A percentile compares a stretch with the other conserved stretches of the same genome.
phyloP scores from a whole-genome alignment of 1,140 invertebrate genomes.

The Hestina assimilis region DNA sequence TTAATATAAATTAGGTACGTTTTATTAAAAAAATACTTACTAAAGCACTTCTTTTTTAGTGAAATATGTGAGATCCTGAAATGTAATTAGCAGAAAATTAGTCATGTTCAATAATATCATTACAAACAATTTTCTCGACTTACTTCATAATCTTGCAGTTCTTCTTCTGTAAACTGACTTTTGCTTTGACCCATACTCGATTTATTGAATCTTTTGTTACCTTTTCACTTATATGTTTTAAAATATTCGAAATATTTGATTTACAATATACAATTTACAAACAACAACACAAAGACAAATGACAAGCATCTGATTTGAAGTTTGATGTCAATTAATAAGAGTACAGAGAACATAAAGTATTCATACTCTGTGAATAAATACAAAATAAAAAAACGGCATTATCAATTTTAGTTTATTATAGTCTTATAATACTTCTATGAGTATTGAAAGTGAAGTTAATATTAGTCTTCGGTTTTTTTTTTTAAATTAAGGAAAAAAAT shows the following conservation, averaged over 20 bases:
- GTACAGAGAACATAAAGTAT: too few species aligned
- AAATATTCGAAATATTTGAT: background rate
- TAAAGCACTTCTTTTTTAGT: constrained; percentile 93
- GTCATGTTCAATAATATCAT: background rate
- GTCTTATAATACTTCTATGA: too few species aligned
- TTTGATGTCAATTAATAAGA: too few species aligned
- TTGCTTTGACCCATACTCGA: constrained; percentile 85
- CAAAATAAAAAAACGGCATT: too few species aligned
- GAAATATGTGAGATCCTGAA: constrained; percentile 86
- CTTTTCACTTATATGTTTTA: background rate
- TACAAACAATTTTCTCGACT: constrained; percentile 13
- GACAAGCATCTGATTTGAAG: too few species aligned
- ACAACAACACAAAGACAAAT: too few species aligned
- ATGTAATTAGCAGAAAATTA: constrained; percentile 20
- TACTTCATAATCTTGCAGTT: constrained; percentile 94
- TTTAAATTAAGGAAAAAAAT: too few species aligned
- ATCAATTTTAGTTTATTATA: too few species aligned
- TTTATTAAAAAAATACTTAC: constrained; percentile 81
- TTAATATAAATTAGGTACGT: constrained; percentile 4
- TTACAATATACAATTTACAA: too few species aligned
- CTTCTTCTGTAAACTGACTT: constrained; percentile 91
- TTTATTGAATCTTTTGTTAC: background rate
- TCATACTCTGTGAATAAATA: too few species aligned
- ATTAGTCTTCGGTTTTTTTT: too few species aligned
- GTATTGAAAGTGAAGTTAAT: too few species aligned